These are phyloP conservation scores for Drosophila testacea DNA, from an alignment of 2,888 invertebrate species.

Conservation along the genomic window DNA sequence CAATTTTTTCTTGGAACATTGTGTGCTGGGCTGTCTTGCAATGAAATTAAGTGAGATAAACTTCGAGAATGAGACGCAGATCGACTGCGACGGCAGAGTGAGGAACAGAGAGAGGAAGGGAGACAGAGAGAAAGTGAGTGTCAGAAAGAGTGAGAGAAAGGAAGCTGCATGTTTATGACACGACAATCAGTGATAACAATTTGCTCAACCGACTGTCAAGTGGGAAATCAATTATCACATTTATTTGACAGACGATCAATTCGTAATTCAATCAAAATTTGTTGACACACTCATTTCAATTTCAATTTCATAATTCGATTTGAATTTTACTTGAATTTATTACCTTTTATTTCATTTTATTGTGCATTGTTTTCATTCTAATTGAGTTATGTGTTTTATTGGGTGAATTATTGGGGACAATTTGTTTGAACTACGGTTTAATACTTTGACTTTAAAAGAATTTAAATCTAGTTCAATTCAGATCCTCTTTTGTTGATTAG, in stretches of 20 bases:
- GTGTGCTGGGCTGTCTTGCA: conserved; percentile 13
- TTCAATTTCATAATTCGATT: conserved; percentile 6
- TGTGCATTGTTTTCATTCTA: neutral
- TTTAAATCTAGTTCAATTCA: too few species aligned
- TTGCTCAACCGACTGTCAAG: conserved; percentile 34
- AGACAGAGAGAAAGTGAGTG: neutral
- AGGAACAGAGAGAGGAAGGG: neutral
- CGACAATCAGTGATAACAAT: conserved; percentile 12
- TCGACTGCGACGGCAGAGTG: neutral
- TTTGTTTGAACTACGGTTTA: neutral
- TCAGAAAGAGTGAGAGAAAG: neutral
- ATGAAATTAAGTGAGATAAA: conserved; percentile 36
- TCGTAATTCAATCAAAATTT: conserved; percentile 22
- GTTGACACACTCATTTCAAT: conserved; percentile 16
- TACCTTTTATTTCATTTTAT: neutral
- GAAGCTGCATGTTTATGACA: neutral
- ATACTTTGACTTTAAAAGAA: too few species aligned
- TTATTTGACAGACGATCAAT: conserved; percentile 20
- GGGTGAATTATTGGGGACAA: neutral
- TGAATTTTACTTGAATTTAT: neutral
- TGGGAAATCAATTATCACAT: conserved; percentile 51
- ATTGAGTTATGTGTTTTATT: neutral
- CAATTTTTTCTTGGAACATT: conserved; percentile 55
- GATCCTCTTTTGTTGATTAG: too few species aligned
- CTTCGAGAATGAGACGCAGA: neutral